Conservation (phyloP, 2,113 vertebrate species). For the Cyphotilapia sp. region DNA sequence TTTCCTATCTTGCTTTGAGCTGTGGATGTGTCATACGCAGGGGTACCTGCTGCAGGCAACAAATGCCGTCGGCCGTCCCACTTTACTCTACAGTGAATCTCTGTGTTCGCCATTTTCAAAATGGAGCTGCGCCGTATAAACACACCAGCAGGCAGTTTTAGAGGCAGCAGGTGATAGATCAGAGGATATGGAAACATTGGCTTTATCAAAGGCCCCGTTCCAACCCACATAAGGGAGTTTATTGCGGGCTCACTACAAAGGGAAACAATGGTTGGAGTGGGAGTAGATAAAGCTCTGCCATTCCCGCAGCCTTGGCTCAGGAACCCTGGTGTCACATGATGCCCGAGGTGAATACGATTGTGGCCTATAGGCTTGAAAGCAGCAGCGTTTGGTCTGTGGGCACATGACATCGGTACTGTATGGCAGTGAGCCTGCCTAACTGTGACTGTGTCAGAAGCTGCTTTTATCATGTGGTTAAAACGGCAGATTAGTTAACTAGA, state of each 20-base stretch:
- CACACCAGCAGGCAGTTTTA: neutral
- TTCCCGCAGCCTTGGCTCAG: slow-evolving; percentile 43
- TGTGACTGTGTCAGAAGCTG: neutral
- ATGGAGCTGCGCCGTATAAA: neutral
- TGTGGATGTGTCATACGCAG: neutral
- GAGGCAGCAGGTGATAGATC: slow-evolving; percentile 2
- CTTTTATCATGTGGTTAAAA: slow-evolving; percentile 12
- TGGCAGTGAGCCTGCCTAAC: neutral
- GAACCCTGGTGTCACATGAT: slow-evolving; percentile 29
- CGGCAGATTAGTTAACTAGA: neutral
- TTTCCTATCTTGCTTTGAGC: neutral
- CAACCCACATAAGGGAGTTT: slow-evolving; percentile 35
- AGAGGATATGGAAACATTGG: neutral
- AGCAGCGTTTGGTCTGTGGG: slow-evolving; percentile 38
- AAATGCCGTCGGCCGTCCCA: neutral
- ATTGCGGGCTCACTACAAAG: slow-evolving; percentile 50
- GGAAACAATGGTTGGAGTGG: slow-evolving; percentile 49
- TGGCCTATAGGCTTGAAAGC: neutral
- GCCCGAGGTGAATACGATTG: neutral
- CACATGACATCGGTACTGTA: neutral
- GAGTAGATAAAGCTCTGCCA: slow-evolving; percentile 35
- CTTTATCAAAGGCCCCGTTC: slow-evolving; percentile 33
- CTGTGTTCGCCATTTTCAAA: neutral
- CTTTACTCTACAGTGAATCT: neutral
- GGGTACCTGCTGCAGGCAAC: neutral